Conservation (phyloP, 2,113 vertebrate species). For the Sander lucioperca region DNA sequence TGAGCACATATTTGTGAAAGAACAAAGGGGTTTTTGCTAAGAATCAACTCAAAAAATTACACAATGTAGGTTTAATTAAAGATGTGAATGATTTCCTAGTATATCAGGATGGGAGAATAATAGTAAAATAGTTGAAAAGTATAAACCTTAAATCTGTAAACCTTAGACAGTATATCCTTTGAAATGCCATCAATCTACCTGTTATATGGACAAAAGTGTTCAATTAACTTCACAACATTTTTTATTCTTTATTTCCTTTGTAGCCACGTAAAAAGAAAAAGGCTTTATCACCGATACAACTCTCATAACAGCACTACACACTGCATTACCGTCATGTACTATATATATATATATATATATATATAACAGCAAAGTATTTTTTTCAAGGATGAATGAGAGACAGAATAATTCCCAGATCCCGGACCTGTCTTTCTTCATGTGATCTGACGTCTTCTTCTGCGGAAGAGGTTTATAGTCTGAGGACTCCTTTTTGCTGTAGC, state of each 20-base stretch:
- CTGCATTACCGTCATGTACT: background rate
- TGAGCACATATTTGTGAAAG: too few relatives aligned
- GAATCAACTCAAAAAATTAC: too few relatives aligned
- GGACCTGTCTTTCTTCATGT: constrained; percentile 81
- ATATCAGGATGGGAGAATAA: background rate
- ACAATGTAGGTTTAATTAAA: background rate
- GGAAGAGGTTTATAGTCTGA: constrained; percentile 68
- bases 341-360: too few relatives aligned
- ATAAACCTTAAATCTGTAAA: background rate
- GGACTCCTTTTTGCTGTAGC: constrained; percentile 73
- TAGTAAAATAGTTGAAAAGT: background rate
- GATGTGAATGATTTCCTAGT: background rate
- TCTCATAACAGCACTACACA: background rate
- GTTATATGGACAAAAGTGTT: background rate
- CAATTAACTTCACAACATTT: background rate
- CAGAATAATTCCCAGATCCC: constrained; percentile 36
- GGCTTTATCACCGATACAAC: background rate
- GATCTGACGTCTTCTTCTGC: constrained; percentile 74
- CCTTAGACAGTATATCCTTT: background rate
- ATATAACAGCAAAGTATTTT: background rate
- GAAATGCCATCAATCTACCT: too few relatives aligned
- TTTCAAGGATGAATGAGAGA: constrained; percentile 6
- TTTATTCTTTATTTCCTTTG: background rate
- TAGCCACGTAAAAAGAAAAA: background rate
- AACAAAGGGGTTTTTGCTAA: too few relatives aligned